Evolutionary conservation across 1,140 invertebrate genomes (phyloP).

Genomic region (Spodoptera frugiperda): DNA sequence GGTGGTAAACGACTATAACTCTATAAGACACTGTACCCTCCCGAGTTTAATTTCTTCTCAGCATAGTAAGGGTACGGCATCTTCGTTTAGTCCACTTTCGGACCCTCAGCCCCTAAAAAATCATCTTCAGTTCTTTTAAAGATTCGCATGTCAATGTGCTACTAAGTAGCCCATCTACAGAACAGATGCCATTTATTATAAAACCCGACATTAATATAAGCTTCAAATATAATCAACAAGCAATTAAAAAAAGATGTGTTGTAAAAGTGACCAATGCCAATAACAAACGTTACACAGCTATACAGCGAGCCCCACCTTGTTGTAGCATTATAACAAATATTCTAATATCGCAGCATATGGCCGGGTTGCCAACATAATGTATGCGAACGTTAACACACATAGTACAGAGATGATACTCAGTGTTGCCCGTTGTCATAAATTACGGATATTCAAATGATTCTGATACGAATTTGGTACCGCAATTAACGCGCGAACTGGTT

Average conservation of each 20-base stretch:
- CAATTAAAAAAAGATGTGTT: too few species aligned
- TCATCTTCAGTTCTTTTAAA: too few species aligned
- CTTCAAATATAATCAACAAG: not conserved
- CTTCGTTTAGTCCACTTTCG: too few species aligned
- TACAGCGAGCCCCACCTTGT: not conserved
- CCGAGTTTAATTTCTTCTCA: too few species aligned
- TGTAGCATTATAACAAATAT: conserved; percentile 17
- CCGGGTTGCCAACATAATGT: conserved; percentile 57
- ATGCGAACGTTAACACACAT: conserved; percentile 78
- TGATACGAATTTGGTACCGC: conserved; percentile 83
- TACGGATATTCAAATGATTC: conserved; percentile 82
- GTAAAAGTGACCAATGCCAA: not conserved
- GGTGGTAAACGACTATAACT: too few species aligned
- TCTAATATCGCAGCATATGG: conserved; percentile 30
- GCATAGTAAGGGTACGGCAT: too few species aligned
- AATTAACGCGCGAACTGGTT: conserved; percentile 83
- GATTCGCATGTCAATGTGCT: too few species aligned
- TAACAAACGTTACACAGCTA: not conserved
- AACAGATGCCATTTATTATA: too few species aligned
- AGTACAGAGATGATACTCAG: conserved; percentile 72
- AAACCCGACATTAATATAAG: too few species aligned
- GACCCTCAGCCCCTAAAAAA: too few species aligned
- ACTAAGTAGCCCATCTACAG: too few species aligned
- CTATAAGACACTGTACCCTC: too few species aligned
- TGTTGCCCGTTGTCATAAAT: conserved; percentile 76